Conservation (phyloP, 1,140 invertebrate genomes). For the Plutomurus gul region DNA sequence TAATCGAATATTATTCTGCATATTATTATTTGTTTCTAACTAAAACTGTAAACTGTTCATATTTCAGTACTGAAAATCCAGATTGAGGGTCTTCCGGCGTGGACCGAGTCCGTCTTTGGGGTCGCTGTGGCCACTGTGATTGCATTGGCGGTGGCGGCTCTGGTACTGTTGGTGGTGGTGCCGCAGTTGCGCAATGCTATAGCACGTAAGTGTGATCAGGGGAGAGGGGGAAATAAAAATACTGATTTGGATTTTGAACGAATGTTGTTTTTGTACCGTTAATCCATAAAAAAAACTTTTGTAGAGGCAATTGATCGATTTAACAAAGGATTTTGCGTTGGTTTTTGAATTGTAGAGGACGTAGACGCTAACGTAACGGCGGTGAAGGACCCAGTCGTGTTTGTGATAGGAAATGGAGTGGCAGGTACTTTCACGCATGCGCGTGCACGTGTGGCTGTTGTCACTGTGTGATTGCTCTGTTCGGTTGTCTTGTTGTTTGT, state of each 20-base stretch:
- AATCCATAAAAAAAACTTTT: too few species aligned
- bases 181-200: slow-evolving; percentile 77
- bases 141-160: slow-evolving; percentile 70
- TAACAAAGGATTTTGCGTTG: too few species aligned
- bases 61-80: slow-evolving; percentile 69
- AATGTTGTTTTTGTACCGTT: too few species aligned
- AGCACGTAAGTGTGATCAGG: slow-evolving; percentile 54
- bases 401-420: slow-evolving; percentile 45
- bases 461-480: background rate
- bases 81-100: slow-evolving; percentile 23
- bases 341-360: background rate
- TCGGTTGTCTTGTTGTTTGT: background rate
- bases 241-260: background rate
- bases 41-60: too few species aligned
- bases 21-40: too few species aligned
- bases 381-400: slow-evolving; percentile 37
- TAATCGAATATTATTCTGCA: too few species aligned
- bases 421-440: slow-evolving; percentile 18
- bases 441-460: background rate
- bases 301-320: too few species aligned
- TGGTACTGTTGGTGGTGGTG: slow-evolving; percentile 79
- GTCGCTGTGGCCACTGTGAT: slow-evolving; percentile 74
- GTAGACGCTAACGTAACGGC: too few species aligned
- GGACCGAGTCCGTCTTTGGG: slow-evolving; percentile 71
- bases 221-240: background rate